Conservation (phyloP, 2,113 vertebrate species). For the Cryptomyrus ogoouensis region DNA sequence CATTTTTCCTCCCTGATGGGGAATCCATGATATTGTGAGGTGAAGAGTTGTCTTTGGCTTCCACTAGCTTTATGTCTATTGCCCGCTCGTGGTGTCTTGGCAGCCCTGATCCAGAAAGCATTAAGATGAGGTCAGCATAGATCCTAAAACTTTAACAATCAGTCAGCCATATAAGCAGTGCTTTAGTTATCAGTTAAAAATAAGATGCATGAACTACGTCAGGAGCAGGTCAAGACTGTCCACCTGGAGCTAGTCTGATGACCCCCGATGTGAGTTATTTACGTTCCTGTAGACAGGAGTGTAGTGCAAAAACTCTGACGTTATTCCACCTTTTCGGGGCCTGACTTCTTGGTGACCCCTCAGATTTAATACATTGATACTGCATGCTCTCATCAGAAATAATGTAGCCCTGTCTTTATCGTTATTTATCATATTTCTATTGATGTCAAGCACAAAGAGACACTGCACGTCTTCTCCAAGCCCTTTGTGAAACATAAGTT, state of each 20-base stretch:
- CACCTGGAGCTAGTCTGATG: background rate
- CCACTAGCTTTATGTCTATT: background rate
- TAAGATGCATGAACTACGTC: background rate
- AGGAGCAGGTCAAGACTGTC: background rate
- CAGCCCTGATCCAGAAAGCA: background rate
- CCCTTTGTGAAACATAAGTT: slow-evolving; percentile 2
- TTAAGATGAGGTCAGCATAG: background rate
- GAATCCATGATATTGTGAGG: background rate
- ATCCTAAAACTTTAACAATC: background rate
- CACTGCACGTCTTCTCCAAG: background rate
- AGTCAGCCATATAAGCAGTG: background rate
- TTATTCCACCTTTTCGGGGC: background rate
- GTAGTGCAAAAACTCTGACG: background rate
- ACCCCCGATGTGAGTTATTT: background rate
- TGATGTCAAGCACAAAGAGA: background rate
- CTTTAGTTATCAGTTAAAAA: background rate
- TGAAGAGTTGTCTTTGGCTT: background rate
- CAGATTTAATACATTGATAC: background rate
- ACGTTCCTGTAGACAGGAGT: background rate
- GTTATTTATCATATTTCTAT: background rate
- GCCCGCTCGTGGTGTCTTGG: background rate
- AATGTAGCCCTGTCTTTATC: background rate
- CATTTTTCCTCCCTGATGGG: background rate
- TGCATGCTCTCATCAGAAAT: background rate
- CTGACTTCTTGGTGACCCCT: slow-evolving; percentile 2